Base-by-base conservation (phyloP, 2,888 invertebrate species). In the Hoplodrina ambigua region DNA sequence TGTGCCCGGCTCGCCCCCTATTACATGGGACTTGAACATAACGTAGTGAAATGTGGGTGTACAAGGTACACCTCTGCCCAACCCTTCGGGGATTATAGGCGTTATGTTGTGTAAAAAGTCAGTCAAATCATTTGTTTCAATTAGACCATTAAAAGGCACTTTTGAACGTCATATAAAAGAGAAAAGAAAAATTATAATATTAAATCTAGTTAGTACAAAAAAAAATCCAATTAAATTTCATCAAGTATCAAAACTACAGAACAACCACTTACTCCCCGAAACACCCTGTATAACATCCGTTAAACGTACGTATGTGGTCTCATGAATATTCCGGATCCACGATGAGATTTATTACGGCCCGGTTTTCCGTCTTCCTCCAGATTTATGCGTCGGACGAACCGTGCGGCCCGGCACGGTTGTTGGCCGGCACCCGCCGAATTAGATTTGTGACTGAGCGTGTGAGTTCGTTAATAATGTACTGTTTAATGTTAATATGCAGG, bases 251-350 rank as follows among this genome's bases (percentile, higher is more conserved):
- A 59, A 41, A 76, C 57, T 56, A 54, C 17, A 55, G 15, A 46
- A 50, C 25, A 50, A 52, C 52, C 52, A 17, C 56, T 57, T 49
- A 50, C 59, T 10, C 44, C 30, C 33, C 19, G 10, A 49, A 44
- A 57, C 72, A 67, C n/a, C 70, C 73, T 78, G 83, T 78, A 58
- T 73, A 57, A 56, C 76, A 75, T 68, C 69, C 82, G 76, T 78
- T 83, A 78, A 74, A 70, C 62, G 66, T 76, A 68, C 78, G 80
- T 75, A 71, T 81, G 83, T 72, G 80, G 76, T 72, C 82, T 88
- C 89, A 89, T 89, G 89, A 89, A 89, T 89, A 89, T 89, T 89
- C 88, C 78, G 81, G 66, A 84, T 86, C 81, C 82, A 74, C 81
- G 65, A 73, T 71, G 82, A 87, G 89, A 89, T 89, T 89, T 89